These are phyloP conservation scores for Tinamus major DNA, from an alignment of 2,797 vertebrate species.

Conservation along the genomic window DNA sequence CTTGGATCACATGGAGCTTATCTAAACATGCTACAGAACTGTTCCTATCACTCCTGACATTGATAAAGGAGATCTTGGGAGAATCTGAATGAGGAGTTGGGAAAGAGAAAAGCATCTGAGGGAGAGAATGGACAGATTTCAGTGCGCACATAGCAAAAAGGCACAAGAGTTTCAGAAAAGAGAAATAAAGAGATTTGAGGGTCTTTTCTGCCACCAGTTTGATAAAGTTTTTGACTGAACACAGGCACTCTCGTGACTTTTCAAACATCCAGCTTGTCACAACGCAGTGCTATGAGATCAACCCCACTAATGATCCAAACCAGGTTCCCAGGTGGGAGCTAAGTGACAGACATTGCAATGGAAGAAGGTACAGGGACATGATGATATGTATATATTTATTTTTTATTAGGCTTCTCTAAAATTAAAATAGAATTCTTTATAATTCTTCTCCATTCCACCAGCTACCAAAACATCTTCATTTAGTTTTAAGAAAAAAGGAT, in stretches of 20 bases:
- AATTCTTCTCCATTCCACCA: not conserved
- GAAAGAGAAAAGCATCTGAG: not conserved
- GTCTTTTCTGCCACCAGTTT: not conserved
- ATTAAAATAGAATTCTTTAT: not conserved
- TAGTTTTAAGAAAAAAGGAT: not conserved
- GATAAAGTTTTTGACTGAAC: not conserved
- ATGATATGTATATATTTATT: not conserved
- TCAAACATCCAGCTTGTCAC: not conserved
- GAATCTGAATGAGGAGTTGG: not conserved
- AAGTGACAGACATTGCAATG: not conserved
- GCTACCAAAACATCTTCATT: not conserved
- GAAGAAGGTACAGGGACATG: not conserved
- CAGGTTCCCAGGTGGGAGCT: not conserved
- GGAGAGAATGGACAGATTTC: not conserved
- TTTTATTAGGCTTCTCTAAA: not conserved
- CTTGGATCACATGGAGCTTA: not conserved
- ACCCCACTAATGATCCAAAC: not conserved
- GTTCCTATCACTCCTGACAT: not conserved
- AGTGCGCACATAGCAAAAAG: not conserved
- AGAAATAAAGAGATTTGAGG: not conserved
- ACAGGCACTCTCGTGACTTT: not conserved
- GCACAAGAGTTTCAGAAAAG: not conserved
- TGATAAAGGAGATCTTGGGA: not conserved
- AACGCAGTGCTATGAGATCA: not conserved
- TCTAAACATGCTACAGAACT: not conserved